Conservation (phyloP, 2,797 vertebrate species). For the Pangasius larnaudii region DNA sequence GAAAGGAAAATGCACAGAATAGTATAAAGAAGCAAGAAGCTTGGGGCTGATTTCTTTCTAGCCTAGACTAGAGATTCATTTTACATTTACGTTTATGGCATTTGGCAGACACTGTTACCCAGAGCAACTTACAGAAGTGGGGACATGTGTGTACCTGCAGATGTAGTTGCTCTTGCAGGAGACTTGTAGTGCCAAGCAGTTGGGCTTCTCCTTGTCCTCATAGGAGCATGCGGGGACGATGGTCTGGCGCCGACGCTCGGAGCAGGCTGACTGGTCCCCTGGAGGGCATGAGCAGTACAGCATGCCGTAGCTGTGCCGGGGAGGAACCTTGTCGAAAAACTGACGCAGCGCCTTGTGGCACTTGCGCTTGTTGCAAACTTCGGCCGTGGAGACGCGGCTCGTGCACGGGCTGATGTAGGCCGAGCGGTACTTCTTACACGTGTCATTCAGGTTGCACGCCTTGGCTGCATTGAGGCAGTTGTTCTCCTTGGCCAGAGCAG, state of each 20-base stretch:
- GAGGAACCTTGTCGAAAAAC: slow-evolving; percentile 96
- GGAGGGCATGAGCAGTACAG: slow-evolving; percentile 94
- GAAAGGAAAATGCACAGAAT: background rate
- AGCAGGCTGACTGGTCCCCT: slow-evolving; percentile 84
- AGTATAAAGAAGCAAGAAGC: background rate
- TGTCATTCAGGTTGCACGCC: slow-evolving; percentile 97
- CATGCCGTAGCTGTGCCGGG: slow-evolving; percentile 97
- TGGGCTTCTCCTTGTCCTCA: slow-evolving; percentile 92
- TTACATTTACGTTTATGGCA: background rate
- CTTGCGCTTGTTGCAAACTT: slow-evolving; percentile 95
- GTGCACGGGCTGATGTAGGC: slow-evolving; percentile 96
- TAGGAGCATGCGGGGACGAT: slow-evolving; percentile 96
- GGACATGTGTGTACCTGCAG: slow-evolving; percentile 85
- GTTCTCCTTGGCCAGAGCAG: slow-evolving; percentile 88
- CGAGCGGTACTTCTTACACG: slow-evolving; percentile 95
- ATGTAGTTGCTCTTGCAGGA: slow-evolving; percentile 97
- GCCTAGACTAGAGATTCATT: background rate
- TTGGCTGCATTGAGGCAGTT: slow-evolving; percentile 95
- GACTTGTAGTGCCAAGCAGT: slow-evolving; percentile 91
- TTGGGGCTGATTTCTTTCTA: background rate
- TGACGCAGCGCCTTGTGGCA: slow-evolving; percentile 96
- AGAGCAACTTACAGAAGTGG: background rate
- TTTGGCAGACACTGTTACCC: no score
- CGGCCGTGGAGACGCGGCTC: slow-evolving; percentile 87
- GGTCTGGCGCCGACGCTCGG: slow-evolving; percentile 91